Percentiles rank a stretch among this genome's conserved stretches.
phyloP scores from a whole-genome alignment of 2,113 vertebrate genomes.

The Accipiter virgatus region DNA sequence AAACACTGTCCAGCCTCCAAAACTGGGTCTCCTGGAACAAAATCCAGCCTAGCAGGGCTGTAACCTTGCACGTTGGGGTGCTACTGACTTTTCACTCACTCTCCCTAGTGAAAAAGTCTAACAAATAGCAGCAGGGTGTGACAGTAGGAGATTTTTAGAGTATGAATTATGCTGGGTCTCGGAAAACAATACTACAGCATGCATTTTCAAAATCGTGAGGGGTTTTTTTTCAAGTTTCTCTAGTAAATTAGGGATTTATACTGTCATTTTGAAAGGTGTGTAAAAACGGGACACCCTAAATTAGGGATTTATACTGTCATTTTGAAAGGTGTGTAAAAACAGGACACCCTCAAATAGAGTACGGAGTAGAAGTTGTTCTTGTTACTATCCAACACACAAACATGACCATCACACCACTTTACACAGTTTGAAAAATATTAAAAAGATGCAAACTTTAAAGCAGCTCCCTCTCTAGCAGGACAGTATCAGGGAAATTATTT shows the following conservation, averaged over 20 bases:
- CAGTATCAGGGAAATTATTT: not conserved
- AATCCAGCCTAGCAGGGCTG: not conserved
- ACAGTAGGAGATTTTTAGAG: not conserved
- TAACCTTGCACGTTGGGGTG: not conserved
- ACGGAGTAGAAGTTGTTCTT: not conserved
- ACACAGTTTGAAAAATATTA: not conserved
- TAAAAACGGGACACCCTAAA: not conserved
- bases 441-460: not conserved
- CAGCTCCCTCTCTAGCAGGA: not conserved
- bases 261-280: not conserved
- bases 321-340: not conserved
- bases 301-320: not conserved
- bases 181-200: not conserved
- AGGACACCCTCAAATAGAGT: not conserved
- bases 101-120: not conserved
- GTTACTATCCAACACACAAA: not conserved
- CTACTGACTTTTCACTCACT: not conserved
- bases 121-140: not conserved
- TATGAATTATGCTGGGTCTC: no score
- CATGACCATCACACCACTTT: not conserved
- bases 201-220: not conserved
- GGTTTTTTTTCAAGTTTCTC: not conserved
- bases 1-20: not conserved
- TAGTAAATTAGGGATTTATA: not conserved
- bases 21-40: not conserved